Evolutionary conservation across 2,888 invertebrate species (phyloP).

Genomic region (Branchipolynoe longqiensis): DNA sequence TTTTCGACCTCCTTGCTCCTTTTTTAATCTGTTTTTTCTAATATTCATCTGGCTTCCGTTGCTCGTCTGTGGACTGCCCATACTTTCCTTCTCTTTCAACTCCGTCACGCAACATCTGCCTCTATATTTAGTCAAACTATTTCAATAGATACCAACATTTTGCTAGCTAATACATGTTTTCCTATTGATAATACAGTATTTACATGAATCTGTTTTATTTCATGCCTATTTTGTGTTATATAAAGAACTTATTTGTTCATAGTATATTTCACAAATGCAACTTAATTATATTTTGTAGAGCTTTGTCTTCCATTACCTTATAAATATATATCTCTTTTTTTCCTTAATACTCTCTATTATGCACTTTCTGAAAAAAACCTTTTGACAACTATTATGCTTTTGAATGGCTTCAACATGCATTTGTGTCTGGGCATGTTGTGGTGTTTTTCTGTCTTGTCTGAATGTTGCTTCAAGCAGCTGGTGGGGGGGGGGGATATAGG

Average conservation of each 20-base stretch:
- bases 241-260: conserved; percentile 28
- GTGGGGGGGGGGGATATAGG: too few relatives aligned
- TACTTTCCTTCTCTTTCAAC: conserved; percentile 37
- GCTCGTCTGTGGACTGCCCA: conserved; percentile 36
- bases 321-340: conserved; percentile 1
- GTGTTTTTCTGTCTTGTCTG: too few relatives aligned
- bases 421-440: too few relatives aligned
- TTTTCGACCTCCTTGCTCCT: conserved; percentile 5
- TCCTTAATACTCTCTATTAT: conserved; percentile 1
- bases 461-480: too few relatives aligned
- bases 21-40: conserved; percentile 20
- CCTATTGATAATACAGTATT: neutral
- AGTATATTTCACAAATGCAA: conserved; percentile 25
- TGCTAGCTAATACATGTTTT: neutral
- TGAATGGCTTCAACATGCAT: conserved; percentile 31
- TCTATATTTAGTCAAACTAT: neutral
- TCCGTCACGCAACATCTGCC: neutral
- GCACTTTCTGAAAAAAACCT: conserved; percentile 11
- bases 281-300: conserved; percentile 5
- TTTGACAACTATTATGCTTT: conserved; percentile 5
- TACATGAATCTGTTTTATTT: neutral
- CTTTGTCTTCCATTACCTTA: conserved; percentile 11
- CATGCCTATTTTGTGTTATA: neutral
- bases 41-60: conserved; percentile 32
- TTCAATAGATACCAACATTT: neutral